Evolutionary conservation across 2,113 vertebrate genomes (phyloP).

Genomic region (Nettapus auritus): DNA sequence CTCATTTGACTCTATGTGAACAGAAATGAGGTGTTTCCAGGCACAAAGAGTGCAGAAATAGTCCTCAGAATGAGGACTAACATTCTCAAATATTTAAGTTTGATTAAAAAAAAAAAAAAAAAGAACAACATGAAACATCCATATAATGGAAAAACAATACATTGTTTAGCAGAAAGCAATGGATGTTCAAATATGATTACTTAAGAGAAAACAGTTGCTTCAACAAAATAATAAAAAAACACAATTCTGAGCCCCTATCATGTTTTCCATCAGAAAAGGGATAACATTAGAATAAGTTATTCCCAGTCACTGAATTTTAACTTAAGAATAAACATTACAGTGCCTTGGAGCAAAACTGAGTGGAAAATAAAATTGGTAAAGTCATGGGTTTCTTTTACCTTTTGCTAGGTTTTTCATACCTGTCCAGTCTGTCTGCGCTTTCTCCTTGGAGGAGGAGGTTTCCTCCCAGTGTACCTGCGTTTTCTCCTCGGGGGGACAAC

Average conservation of each 20-base stretch:
- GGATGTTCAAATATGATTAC: background rate
- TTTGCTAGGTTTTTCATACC: slow-evolving; percentile 30
- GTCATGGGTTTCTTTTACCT: background rate
- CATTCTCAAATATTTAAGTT: background rate
- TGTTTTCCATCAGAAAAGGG: background rate
- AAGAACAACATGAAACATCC: background rate
- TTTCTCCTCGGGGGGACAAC: slow-evolving; percentile 80
- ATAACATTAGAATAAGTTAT: background rate
- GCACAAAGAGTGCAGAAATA: background rate
- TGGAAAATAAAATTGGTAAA: background rate
- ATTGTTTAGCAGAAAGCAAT: background rate
- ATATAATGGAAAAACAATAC: background rate
- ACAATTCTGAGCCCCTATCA: background rate
- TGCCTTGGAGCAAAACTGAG: background rate
- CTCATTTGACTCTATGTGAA: background rate
- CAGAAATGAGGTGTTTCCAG: background rate
- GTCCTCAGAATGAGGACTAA: background rate
- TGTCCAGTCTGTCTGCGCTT: slow-evolving; percentile 86
- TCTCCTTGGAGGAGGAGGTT: slow-evolving; percentile 74
- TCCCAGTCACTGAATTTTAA: background rate
- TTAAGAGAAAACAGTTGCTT: background rate
- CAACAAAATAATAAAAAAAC: background rate
- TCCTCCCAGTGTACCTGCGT: slow-evolving; percentile 81
- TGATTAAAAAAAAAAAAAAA: background rate
- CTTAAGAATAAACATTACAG: background rate